Base-by-base conservation (phyloP, 2,797 vertebrate species). In the Sebastes hopkinsi region DNA sequence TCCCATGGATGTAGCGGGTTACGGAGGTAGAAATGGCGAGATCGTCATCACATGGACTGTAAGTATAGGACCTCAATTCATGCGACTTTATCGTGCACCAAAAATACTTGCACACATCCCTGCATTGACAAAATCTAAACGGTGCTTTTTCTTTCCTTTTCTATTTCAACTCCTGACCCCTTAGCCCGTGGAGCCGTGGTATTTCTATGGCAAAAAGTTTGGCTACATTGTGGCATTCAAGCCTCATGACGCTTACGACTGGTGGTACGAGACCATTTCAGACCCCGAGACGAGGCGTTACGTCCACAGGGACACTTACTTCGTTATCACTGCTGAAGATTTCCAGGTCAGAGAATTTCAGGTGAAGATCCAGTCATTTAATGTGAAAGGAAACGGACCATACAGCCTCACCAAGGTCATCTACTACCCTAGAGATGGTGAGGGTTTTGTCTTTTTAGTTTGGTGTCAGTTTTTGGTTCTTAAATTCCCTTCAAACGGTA, bases 161-260 rank as follows among this genome's bases (percentile, higher is more conserved):
- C 16, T 10, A 3, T 80, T 61, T 86, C 54, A 8, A 32, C 30
- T 62, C 56, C 23, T 18, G 0, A 27, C 56, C 34, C 22, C 11
- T 9, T 84, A 99, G 99, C 98, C 98, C 60, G 95, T 99, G 83
- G 93, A 97, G 85, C 97, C 97, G 3, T 98, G 98, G 95, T 97
- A 95, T 88, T 98, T 98, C 90, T 99, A 95, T 2, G 98, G 99
- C 59, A 98, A 97, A 88, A 97, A 97, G 87, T 99, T 99, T 85
- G 98, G 98, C 83, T 99, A 99, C 82, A 95, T 97, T 3, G 97
- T 99, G 67, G 97, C 96, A 3, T 99, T 99, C 89, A 99, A 98
- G 87, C 96, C 97, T n/a, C 97, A 97, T 30, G 96, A 97, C 86
- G 97, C 96, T 8, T 96, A 95, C 18, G 97, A 98, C 75, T 99